Evolutionary conservation across 1,140 invertebrate genomes (phyloP), one percentile per base, ranked within the genome.

Genomic region (Orchestia grillus): DNA sequence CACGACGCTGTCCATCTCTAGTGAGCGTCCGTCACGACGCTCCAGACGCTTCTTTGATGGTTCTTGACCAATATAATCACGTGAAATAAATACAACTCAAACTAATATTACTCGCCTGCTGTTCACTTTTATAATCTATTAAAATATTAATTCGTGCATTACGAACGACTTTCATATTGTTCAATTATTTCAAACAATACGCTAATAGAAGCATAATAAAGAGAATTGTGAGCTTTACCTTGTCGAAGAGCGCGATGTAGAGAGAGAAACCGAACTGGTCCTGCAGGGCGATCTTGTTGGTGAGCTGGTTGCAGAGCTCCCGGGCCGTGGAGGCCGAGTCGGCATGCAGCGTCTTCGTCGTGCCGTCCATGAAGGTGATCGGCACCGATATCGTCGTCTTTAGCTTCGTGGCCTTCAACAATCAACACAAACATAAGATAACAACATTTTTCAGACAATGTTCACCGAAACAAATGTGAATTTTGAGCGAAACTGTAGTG

Each of bases 301-400:
- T 99, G 41, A 99, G 97, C 97, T 99, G 99, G 97, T 99, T 99
- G 97, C 99, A 99, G 6, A 99, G 97, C 98, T 99, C 99, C 96
- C 99, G 98, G 0, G 99, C 99, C 28, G 99, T 99, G 0, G 99
- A 99, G 0, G 99, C 99, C 0, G 99, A 99, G 97, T 99, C 99
- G 0, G 99, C 99, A 57, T 99, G 97, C 77, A 99, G 97, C 0
- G 99, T 99, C 97, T 99, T 99, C 0, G 99, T 99, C 97, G 99
- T 99, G 40, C 99, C 99, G 97, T 99, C 99, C 99, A 99, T 99
- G 97, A 99, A 99, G 0, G 99, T 99, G 45, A 99, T 99, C 0
- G 99, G 99, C 96, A 99, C 97, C 98, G 99, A 99, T 94, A 99
- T 98, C 0, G 99, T 99, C 97, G 99, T 99, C 97, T 99, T 99